Base-by-base conservation (phyloP, 2,797 vertebrate genomes). In the Lindbergichthys nudifrons region DNA sequence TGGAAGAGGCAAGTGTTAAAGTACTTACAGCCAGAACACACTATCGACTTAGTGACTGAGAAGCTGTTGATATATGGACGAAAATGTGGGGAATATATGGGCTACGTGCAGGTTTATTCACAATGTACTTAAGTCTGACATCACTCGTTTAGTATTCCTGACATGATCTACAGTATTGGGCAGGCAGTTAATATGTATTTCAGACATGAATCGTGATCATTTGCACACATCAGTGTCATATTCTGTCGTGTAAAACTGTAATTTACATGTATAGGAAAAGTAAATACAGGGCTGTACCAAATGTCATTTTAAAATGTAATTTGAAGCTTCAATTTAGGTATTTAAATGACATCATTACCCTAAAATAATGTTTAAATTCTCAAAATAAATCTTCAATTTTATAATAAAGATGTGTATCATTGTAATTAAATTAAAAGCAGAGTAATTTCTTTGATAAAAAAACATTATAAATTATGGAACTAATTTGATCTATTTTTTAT, bases 1-100 rank as follows among this genome's bases (percentile, higher is more conserved):
- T 99, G 95, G 51, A 88, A 77, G 77, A 90, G 73, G 86, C 51
- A 78, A 86, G 72, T 26, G 77, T 83, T 80, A 73, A 79, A 84
- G 61, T 43, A 77, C 70, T 77, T 60, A 77, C 1, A 82, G 77
- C 60, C 70, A 72, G 62, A 77, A 77, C 58, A 82, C 68, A 77
- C 65, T 48, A 71, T 75, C 53, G 45, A 75, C 75, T 73, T 3
- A 72, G 75, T 62, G 3, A 18, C 71, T 50, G 54, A 75, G 66
- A 54, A 47, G 65, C 47, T 54, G 41, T 58, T 72, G 69, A 83
- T 75, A 64, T 58, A 62, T 21, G 51, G 39, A 48, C 70, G 56
- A 36, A 70, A 60, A 57, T 18, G 53, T 60, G 56, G 48, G 63
- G 46, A 60, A 71, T 46, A 10, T 70, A 53, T 59, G 72, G 65